Percentiles rank a stretch among this genome's conserved stretches.
phyloP scores from a whole-genome alignment of 2,888 invertebrate species.

The Polia nebulosa region DNA sequence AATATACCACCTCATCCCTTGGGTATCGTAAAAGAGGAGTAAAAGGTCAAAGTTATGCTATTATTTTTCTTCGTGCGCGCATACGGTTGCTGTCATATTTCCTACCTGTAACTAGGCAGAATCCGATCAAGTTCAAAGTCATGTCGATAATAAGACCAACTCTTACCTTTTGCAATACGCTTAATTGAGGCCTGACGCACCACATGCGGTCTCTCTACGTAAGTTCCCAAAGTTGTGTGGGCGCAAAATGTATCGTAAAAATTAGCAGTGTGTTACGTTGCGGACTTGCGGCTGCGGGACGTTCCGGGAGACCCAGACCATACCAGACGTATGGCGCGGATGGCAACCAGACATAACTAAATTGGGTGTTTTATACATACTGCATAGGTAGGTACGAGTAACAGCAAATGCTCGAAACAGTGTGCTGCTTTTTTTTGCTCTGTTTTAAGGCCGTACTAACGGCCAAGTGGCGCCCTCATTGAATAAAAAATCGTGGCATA shows the following conservation, averaged over 20 bases:
- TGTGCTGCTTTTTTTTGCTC: too few species aligned
- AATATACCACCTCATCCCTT: constrained; percentile 6
- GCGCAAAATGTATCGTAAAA: neutral
- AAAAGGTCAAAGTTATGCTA: neutral
- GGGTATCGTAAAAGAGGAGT: neutral
- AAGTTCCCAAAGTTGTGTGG: neutral
- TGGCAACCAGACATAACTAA: constrained; percentile 31
- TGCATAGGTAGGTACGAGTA: neutral
- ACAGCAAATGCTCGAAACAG: neutral
- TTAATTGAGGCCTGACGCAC: neutral
- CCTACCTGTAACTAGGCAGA: neutral
- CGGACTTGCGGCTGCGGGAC: neutral
- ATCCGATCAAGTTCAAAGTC: neutral
- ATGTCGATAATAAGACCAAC: neutral
- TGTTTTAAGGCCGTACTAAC: too few species aligned
- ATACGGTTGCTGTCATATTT: neutral
- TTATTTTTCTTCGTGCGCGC: constrained; percentile 1
- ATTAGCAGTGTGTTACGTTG: neutral
- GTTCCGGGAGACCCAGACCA: neutral
- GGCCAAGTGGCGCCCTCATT: too few species aligned
- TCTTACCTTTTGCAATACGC: neutral
- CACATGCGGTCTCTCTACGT: too few species aligned
- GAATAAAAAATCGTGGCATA: too few species aligned
- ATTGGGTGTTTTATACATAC: constrained; percentile 30
- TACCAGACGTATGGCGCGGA: constrained; percentile 19